Conservation (phyloP, 2,113 vertebrate species). For the Pycnonotus jocosus region DNA sequence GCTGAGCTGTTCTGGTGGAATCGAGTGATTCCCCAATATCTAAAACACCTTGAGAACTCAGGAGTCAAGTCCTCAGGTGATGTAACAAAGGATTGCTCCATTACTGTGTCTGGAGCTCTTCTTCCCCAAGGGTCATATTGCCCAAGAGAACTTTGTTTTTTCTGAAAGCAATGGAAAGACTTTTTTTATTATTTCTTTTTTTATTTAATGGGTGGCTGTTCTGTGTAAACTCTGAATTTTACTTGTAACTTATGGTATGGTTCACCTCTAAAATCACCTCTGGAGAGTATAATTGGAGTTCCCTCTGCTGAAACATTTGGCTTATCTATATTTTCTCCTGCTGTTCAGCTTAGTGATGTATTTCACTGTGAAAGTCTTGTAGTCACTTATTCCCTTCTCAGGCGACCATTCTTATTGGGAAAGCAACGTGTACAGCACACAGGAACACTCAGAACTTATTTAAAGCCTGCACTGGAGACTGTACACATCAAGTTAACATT, state of each 20-base stretch:
- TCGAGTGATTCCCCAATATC: background rate
- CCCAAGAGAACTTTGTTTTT: background rate
- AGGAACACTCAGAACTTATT: background rate
- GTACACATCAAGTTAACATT: background rate
- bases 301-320: background rate
- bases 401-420: background rate
- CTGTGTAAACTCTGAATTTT: background rate
- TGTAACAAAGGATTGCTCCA: background rate
- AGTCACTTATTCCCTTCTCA: background rate
- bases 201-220: background rate
- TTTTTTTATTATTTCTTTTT: background rate
- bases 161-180: background rate
- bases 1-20: background rate
- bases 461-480: background rate
- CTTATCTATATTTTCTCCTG: background rate
- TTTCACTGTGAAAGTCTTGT: background rate
- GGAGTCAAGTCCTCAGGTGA: background rate
- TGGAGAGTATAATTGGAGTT: background rate
- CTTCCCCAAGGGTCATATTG: background rate
- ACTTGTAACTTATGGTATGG: background rate
- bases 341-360: background rate
- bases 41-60: background rate
- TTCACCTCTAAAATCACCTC: background rate
- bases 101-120: background rate
- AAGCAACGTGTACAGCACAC: background rate